Percentiles rank a stretch among this genome's conserved stretches.
Evolutionary conservation across 2,888 invertebrate species (phyloP).

Genomic region (Petrolisthes manimaculis): DNA sequence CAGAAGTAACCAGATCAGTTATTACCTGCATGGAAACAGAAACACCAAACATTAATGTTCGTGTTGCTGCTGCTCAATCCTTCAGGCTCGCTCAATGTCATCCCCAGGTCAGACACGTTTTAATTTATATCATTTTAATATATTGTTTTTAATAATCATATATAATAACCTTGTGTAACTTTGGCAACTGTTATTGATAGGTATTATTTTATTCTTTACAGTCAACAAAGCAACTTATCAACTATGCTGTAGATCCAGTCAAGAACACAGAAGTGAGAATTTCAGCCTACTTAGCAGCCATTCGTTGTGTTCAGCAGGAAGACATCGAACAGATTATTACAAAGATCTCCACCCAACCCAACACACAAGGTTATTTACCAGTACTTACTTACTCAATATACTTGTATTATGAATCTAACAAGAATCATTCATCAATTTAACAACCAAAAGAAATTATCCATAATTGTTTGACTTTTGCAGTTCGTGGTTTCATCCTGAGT

Average conservation of each 20-base stretch:
- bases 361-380: slow-evolving; percentile 38
- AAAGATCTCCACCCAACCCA: slow-evolving; percentile 21
- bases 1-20: slow-evolving; percentile 8
- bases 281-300: slow-evolving; percentile 39
- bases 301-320: slow-evolving; percentile 30
- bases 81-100: slow-evolving; percentile 37
- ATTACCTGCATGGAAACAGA: slow-evolving; percentile 23
- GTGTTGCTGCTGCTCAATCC: slow-evolving; percentile 55
- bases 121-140: background rate
- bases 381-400: background rate
- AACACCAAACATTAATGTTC: background rate
- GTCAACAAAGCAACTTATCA: slow-evolving; percentile 6
- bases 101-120: slow-evolving; percentile 28
- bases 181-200: background rate
- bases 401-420: background rate
- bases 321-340: slow-evolving; percentile 23
- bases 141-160: background rate
- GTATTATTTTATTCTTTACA: background rate
- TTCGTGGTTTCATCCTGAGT: slow-evolving; percentile 59
- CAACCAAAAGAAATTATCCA: background rate
- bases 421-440: background rate
- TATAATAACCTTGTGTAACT: background rate
- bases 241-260: background rate
- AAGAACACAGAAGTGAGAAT: slow-evolving; percentile 39
- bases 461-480: slow-evolving; percentile 31